These are phyloP conservation scores for Exephanes ischioxanthus DNA, from an alignment of 2,888 invertebrate genomes.

Conservation along the genomic window DNA sequence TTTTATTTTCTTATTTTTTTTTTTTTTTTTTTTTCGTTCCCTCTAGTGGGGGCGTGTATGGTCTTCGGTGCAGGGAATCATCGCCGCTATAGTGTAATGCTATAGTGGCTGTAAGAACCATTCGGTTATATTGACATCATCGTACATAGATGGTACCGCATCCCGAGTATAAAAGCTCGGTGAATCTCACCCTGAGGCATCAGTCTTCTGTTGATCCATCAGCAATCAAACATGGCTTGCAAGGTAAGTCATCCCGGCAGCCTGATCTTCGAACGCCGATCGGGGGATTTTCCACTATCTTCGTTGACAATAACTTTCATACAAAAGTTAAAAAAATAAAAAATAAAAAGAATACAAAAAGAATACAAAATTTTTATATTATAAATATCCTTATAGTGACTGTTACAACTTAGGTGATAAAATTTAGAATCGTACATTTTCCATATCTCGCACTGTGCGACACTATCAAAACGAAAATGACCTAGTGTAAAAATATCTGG, in stretches of 20 bases:
- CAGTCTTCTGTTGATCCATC: conserved; percentile 79
- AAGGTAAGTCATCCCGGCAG: conserved; percentile 74
- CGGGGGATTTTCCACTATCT: not conserved
- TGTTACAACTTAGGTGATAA: no score
- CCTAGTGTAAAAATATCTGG: no score
- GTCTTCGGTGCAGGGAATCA: conserved; percentile 70
- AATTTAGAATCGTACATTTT: no score
- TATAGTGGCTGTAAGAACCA: conserved; percentile 67
- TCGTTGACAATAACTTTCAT: not conserved
- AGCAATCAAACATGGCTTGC: conserved; percentile 78
- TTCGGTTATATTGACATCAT: conserved; percentile 73
- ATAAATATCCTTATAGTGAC: no score
- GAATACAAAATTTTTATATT: no score
- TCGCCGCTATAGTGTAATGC: conserved; percentile 61
- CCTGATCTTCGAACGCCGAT: not conserved
- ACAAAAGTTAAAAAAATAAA: no score
- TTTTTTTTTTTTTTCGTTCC: conserved; percentile 48
- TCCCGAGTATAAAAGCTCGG: conserved; percentile 79
- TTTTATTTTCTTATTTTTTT: conserved; percentile 37
- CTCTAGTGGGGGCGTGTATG: conserved; percentile 71
- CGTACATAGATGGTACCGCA: conserved; percentile 65
- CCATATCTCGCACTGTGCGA: no score
- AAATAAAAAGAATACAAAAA: no score
- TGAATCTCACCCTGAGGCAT: conserved; percentile 78
- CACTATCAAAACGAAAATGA: no score